Conservation (phyloP, 2,888 invertebrate genomes). For the Gonocerus acuteangulatus region DNA sequence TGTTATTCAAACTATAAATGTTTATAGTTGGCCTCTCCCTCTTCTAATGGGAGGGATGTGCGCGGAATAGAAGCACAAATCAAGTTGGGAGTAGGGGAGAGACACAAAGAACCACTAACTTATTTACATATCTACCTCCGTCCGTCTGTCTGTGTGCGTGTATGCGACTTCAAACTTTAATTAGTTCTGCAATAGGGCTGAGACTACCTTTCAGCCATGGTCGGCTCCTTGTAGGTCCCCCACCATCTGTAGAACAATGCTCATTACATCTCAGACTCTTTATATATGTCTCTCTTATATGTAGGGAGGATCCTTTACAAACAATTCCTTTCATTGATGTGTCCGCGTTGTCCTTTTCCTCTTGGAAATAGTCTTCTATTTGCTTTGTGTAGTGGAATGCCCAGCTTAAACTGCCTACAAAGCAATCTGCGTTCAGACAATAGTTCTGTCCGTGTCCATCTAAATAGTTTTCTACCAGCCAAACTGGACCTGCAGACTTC, state of each 20-base stretch:
- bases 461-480: too few species aligned
- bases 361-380: too few species aligned
- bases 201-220: background rate
- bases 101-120: constrained; percentile 11
- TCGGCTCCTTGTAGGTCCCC: background rate
- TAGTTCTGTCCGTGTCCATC: too few species aligned
- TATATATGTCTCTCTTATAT: too few species aligned
- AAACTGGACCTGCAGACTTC: too few species aligned
- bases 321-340: too few species aligned
- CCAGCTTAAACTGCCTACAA: too few species aligned
- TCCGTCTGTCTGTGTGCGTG: background rate
- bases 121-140: constrained; percentile 21
- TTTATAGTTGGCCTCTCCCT: constrained; percentile 25
- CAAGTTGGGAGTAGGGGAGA: constrained; percentile 3
- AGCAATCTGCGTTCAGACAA: too few species aligned
- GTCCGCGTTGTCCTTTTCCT: too few species aligned
- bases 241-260: background rate
- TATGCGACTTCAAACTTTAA: background rate
- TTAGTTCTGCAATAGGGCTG: background rate
- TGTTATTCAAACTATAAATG: constrained; percentile 29
- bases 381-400: too few species aligned
- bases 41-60: constrained; percentile 25
- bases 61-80: constrained; percentile 20
- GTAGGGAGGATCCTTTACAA: too few species aligned
- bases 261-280: background rate